Evolutionary conservation across 2,797 vertebrate genomes (phyloP), one percentile per base, ranked within the genome.

Genomic region (Menidia menidia): DNA sequence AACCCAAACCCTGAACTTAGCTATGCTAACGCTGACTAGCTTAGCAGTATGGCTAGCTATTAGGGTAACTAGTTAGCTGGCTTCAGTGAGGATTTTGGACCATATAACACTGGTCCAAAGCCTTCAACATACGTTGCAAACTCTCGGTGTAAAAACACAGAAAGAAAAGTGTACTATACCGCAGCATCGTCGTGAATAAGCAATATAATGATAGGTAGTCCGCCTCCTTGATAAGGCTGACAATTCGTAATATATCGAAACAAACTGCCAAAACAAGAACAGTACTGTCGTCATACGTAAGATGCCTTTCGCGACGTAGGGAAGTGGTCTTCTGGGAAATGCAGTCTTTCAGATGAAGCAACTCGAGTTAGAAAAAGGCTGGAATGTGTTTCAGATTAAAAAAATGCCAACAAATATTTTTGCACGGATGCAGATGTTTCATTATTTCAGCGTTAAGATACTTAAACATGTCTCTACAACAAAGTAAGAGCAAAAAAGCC

Each of bases 221-320:
- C 64, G 75, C 12, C 75, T 84, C 80, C 53, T 83, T 77, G 61
- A 47, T 57, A 59, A 39, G 55, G 76, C 61, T 83, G 80, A 84
- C 74, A 80, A 82, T 69, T 75, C 83, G 25, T 85, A 84, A 90
- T 83, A 91, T 86, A 92, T 85, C 87, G 86, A 92, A 90, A 93
- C 87, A 91, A 93, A 91, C 87, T 88, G 91, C 88, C 92, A 92
- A 94, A 94, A 94, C 92, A 93, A 92, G 89, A 85, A 45, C 45
- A 78, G 54, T 0, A 4, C n/a, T 13, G 3, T 79, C 88, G 83
- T 90, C 80, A 87, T 55, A 35, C 83, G 75, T 59, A 77, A 18
- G 16, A 6, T 14, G 15, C 13, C 7, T 2, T 53, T n/a, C 4
- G 1, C n/a, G 6, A 39, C 73, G 75, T 67, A 15, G 0, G 1